phyloP scores from a whole-genome alignment of 2,113 vertebrate genomes.

The Mugil cephalus region DNA sequence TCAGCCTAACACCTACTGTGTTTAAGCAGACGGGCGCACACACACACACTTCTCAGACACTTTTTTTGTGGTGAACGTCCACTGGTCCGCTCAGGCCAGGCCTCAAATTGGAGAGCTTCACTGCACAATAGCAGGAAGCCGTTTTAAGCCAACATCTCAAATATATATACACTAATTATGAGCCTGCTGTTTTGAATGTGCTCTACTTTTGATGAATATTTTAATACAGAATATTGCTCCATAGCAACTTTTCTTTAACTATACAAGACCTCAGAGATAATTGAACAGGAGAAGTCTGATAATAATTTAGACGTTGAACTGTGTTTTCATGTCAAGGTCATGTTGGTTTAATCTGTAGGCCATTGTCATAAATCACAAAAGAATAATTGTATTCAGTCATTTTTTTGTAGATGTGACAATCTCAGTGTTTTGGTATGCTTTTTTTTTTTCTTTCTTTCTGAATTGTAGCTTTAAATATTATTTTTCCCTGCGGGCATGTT shows the following conservation, averaged over 20 bases:
- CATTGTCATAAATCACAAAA: background rate
- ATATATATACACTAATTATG: constrained; percentile 1
- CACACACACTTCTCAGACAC: constrained; percentile 8
- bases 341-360: background rate
- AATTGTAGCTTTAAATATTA: background rate
- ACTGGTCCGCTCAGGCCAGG: background rate
- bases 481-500: background rate
- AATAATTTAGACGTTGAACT: background rate
- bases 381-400: no score
- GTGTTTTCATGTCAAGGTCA: background rate
- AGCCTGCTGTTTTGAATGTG: no score
- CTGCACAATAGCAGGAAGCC: background rate
- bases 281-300: background rate
- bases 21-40: constrained; percentile 30
- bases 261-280: no score
- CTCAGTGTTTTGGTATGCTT: background rate
- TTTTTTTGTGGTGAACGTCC: background rate
- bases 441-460: background rate
- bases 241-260: background rate
- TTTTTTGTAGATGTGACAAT: background rate
- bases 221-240: no score
- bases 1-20: constrained; percentile 24
- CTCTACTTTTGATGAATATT: no score
- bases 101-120: constrained; percentile 3
- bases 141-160: background rate